Conservation (phyloP, 2,113 vertebrate species). For the Echinops telfairi region DNA sequence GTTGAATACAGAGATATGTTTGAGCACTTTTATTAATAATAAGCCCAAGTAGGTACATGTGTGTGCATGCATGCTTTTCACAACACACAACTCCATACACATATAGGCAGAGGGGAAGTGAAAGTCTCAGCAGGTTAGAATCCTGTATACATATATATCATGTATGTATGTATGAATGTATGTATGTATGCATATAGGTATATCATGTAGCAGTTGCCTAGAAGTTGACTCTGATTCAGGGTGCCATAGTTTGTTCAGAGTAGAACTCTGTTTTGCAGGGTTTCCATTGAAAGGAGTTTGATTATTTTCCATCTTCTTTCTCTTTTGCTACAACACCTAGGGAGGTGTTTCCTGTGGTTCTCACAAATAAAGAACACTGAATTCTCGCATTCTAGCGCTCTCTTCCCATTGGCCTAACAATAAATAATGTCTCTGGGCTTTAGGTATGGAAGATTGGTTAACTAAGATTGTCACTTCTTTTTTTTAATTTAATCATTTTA, state of each 20-base stretch:
- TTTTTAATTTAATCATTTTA: no score
- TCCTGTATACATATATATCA: no score
- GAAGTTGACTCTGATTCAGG: no score
- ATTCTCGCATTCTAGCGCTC: background rate
- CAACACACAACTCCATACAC: background rate
- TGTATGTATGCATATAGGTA: no score
- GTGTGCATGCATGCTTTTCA: background rate
- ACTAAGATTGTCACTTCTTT: background rate
- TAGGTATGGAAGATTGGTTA: background rate
- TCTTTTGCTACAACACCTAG: slow-evolving; percentile 11
- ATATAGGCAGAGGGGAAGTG: background rate
- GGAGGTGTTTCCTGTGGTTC: background rate
- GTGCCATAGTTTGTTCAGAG: background rate
- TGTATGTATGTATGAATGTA: no score
- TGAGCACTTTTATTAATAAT: no score
- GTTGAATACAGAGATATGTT: no score
- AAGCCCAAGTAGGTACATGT: background rate
- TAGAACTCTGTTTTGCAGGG: background rate
- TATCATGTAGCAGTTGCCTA: no score
- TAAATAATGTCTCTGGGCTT: background rate
- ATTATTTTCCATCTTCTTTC: background rate
- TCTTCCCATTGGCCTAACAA: background rate
- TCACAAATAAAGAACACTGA: background rate
- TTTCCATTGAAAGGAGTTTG: background rate
- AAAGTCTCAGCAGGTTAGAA: no score